Percentiles rank a stretch among this genome's conserved stretches.
Evolutionary conservation across 2,113 vertebrate species (phyloP).

Genomic region (Barnardius zonarius): DNA sequence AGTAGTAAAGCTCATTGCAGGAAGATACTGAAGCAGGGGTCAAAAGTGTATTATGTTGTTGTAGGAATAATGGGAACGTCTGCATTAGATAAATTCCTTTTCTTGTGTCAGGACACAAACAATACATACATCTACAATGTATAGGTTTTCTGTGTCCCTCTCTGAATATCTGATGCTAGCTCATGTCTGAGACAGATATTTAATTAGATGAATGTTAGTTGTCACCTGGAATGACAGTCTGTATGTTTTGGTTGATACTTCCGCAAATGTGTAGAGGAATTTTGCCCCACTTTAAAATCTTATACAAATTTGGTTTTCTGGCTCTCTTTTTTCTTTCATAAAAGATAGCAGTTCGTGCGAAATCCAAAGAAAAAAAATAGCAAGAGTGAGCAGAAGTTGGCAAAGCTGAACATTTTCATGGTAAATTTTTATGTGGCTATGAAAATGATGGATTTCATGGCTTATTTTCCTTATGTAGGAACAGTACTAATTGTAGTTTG

Average conservation of each 20-base stretch:
- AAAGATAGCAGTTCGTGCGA: background rate
- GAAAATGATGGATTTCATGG: background rate
- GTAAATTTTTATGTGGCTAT: background rate
- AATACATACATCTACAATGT: background rate
- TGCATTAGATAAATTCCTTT: background rate
- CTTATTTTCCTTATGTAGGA: background rate
- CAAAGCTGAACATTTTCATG: background rate
- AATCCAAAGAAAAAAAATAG: background rate
- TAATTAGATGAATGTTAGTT: background rate
- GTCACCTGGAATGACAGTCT: background rate
- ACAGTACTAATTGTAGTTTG: background rate
- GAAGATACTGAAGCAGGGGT: background rate
- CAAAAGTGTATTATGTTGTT: background rate
- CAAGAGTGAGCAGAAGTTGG: background rate
- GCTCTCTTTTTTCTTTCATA: background rate
- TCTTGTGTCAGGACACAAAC: background rate
- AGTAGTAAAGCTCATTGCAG: background rate
- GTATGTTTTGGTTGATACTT: background rate
- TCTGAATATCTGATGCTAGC: background rate
- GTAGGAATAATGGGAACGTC: background rate
- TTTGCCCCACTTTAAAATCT: background rate
- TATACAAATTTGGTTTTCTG: background rate
- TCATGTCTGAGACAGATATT: background rate
- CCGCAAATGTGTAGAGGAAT: background rate
- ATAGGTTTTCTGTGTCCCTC: background rate